Evolutionary conservation across 1,140 invertebrate genomes (phyloP).

Genomic region (Chelonus insularis): DNA sequence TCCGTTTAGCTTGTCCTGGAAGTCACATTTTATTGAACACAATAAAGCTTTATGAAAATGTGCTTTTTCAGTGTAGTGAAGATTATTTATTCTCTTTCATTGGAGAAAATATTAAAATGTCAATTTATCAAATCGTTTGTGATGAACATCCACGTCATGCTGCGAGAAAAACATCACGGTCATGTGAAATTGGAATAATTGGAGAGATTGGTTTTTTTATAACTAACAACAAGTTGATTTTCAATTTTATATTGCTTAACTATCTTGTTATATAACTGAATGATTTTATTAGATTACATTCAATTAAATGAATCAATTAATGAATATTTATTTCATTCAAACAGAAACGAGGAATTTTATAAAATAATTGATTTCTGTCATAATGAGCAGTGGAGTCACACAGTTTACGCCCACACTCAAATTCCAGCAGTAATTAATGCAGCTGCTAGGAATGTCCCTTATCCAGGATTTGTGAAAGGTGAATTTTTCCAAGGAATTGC

Average conservation of each 20-base stretch:
- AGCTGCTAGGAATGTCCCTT: conserved; percentile 17
- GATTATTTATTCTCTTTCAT: conserved; percentile 14
- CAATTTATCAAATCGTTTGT: conserved; percentile 10
- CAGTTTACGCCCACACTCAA: conserved; percentile 28
- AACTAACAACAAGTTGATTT: conserved; percentile 18
- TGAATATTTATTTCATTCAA: conserved; percentile 35
- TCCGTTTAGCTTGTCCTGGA: conserved; percentile 35
- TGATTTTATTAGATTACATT: too few species aligned
- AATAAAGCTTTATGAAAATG: not conserved
- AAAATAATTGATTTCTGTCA: conserved; percentile 33
- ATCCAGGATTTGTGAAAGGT: conserved; percentile 35
- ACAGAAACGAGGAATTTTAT: conserved; percentile 25
- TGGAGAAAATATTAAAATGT: not conserved
- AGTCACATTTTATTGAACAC: conserved; percentile 12
- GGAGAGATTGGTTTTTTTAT: conserved; percentile 45
- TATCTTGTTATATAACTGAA: conserved; percentile 28
- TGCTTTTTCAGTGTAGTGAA: conserved; percentile 11
- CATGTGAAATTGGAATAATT: conserved; percentile 11
- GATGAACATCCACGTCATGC: conserved; percentile 11
- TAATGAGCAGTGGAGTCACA: conserved; percentile 19
- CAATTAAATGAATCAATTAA: too few species aligned
- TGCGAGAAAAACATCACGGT: conserved; percentile 23
- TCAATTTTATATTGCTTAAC: conserved; percentile 36
- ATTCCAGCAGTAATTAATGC: conserved; percentile 23
- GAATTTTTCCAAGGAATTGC: conserved; percentile 36